Conservation (phyloP, 2,888 invertebrate genomes). For the Lepidochrysops patricia region DNA sequence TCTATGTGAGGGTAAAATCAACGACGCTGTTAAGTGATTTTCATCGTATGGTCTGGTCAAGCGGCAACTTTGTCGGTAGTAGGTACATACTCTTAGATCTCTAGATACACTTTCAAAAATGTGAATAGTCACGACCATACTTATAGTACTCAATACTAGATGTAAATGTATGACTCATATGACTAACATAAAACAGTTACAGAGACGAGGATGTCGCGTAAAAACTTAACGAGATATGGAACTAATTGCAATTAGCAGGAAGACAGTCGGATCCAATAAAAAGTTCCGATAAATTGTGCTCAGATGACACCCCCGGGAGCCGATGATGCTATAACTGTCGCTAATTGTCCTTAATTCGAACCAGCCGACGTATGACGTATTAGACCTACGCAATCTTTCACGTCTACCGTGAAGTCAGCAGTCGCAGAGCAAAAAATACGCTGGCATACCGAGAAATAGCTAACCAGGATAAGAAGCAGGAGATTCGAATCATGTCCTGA, state of each 20-base stretch:
- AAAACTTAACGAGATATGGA: slow-evolving; percentile 3
- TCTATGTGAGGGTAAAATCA: too few species aligned
- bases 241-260: slow-evolving; percentile 24
- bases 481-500: too few species aligned
- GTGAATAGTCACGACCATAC: too few species aligned
- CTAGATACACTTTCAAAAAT: too few species aligned
- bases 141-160: too few species aligned
- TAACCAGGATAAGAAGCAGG: too few species aligned
- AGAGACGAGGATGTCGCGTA: background rate
- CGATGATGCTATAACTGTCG: slow-evolving; percentile 39
- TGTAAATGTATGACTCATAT: too few species aligned
- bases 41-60: too few species aligned
- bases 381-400: background rate
- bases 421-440: background rate
- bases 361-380: slow-evolving; percentile 19
- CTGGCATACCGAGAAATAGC: background rate
- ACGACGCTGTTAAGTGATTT: too few species aligned
- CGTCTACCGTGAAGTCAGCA: background rate
- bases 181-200: too few species aligned
- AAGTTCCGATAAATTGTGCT: slow-evolving; percentile 55
- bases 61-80: too few species aligned
- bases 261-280: slow-evolving; percentile 21
- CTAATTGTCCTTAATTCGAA: slow-evolving; percentile 61
- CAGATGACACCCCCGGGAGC: slow-evolving; percentile 56
- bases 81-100: too few species aligned